Conservation (phyloP, 2,797 vertebrate species). For the Chlorospingus semifuscus region DNA sequence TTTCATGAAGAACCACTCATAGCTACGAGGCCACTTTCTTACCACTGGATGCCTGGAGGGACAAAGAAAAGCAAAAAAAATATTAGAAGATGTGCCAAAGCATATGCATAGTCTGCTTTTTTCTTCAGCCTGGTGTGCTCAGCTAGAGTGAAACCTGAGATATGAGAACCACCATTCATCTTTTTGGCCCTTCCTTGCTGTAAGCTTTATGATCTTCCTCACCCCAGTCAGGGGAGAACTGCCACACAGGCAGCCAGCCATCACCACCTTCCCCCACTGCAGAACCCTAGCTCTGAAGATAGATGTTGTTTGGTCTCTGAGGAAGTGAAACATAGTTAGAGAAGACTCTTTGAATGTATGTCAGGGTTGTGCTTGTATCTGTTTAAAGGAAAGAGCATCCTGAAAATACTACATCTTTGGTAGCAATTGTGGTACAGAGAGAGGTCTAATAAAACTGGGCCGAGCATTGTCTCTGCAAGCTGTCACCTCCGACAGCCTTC, state of each 20-base stretch:
- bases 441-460: background rate
- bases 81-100: background rate
- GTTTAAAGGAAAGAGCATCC: background rate
- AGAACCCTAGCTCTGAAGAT: background rate
- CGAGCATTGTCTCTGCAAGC: background rate
- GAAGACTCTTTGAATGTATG: background rate
- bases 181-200: background rate
- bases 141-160: background rate
- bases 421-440: accelerated
- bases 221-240: background rate
- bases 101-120: background rate
- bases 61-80: background rate
- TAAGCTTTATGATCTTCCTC: background rate
- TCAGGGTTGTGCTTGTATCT: background rate
- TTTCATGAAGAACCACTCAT: constrained; percentile 83
- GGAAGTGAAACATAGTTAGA: background rate
- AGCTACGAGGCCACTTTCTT: constrained; percentile 79
- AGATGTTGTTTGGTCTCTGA: background rate
- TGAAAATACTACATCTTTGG: background rate
- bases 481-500: background rate
- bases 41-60: constrained; percentile 74
- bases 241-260: background rate
- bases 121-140: background rate
- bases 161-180: background rate
- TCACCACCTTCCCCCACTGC: background rate